Evolutionary conservation across 2,797 vertebrate species (phyloP).

Genomic region (Anas bahamensis): DNA sequence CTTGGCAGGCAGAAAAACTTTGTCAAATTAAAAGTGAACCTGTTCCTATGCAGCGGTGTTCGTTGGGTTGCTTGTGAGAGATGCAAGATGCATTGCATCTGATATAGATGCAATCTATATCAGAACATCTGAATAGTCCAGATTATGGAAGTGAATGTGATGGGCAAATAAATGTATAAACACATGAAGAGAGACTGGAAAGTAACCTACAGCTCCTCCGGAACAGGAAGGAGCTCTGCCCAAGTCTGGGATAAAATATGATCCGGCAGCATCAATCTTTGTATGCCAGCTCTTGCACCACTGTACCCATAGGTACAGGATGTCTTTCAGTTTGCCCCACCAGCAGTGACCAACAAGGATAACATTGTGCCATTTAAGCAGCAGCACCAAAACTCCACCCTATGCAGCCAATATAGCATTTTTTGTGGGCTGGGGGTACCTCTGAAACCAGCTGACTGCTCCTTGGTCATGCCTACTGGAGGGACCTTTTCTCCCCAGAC

Average conservation of each 20-base stretch:
- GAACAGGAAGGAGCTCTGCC: background rate
- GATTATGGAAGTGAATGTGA: background rate
- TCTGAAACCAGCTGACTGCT: background rate
- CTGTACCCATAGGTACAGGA: background rate
- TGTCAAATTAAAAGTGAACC: background rate
- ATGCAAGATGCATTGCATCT: background rate
- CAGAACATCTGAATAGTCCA: background rate
- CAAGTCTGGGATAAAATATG: background rate
- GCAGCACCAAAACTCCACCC: background rate
- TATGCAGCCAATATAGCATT: fast-evolving
- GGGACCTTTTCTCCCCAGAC: background rate
- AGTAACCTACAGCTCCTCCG: background rate
- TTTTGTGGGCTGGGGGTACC: background rate
- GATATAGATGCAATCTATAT: too few species aligned
- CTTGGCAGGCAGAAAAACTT: background rate
- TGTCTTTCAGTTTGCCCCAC: background rate
- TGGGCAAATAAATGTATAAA: background rate
- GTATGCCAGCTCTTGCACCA: background rate
- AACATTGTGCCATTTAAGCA: background rate
- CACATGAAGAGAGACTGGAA: background rate
- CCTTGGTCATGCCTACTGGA: background rate
- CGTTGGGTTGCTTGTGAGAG: background rate
- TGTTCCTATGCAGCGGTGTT: background rate
- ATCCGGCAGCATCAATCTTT: background rate
- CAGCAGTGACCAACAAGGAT: background rate